phyloP scores from a whole-genome alignment of 1,140 invertebrate species.

The Aporrectodea caliginosa region DNA sequence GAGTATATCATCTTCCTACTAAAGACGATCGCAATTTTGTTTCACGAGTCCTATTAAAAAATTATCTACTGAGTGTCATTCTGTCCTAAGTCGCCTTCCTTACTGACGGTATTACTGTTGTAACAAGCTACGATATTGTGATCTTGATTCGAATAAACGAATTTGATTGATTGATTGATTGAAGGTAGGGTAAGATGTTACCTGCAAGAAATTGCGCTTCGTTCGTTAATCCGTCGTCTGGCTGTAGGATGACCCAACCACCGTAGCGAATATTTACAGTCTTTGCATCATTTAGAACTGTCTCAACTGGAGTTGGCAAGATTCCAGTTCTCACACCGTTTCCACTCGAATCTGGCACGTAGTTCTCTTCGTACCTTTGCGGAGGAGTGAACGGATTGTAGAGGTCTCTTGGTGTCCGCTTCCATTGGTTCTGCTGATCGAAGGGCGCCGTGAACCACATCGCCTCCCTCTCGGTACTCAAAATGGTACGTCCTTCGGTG shows the following conservation, averaged over 20 bases:
- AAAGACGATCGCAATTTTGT: too few species aligned
- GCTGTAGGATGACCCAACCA: neutral
- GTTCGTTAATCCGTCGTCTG: neutral
- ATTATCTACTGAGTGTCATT: too few species aligned
- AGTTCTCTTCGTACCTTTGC: neutral
- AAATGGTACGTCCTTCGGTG: neutral
- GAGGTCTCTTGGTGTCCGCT: neutral
- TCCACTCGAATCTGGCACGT: neutral
- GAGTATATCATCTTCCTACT: too few species aligned
- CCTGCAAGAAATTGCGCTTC: too few species aligned
- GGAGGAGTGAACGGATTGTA: neutral
- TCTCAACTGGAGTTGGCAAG: neutral
- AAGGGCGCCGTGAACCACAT: slow-evolving; percentile 16
- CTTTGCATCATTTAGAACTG: neutral
- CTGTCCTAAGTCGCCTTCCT: too few species aligned
- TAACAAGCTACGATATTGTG: too few species aligned
- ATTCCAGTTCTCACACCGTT: neutral
- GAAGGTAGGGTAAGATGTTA: too few species aligned
- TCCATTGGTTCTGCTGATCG: neutral
- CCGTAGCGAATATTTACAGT: neutral
- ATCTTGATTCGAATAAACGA: too few species aligned
- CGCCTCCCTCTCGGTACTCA: slow-evolving; percentile 11
- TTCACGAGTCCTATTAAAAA: too few species aligned
- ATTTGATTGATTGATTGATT: too few species aligned
- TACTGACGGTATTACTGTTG: too few species aligned